A percentile compares a stretch with the other conserved stretches of the same genome.
phyloP scores from a whole-genome alignment of 2,888 invertebrate species.

The Nasonia oneida region DNA sequence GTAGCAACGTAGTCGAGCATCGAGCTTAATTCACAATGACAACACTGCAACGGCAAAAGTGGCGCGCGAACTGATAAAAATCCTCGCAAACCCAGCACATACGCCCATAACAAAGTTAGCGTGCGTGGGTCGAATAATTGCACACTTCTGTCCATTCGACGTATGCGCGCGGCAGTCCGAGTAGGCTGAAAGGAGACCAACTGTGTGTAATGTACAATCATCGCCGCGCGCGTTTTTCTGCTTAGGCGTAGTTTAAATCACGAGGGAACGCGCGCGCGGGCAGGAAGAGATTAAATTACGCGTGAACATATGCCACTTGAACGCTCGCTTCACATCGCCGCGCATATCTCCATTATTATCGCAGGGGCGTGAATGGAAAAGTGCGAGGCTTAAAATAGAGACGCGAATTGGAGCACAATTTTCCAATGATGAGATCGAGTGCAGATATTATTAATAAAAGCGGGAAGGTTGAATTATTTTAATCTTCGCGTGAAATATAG shows the following conservation, averaged over 20 bases:
- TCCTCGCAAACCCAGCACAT: neutral
- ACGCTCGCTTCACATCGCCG: conserved; percentile 43
- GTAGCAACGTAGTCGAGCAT: no score
- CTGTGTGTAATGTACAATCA: conserved; percentile 33
- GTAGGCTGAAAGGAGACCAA: conserved; percentile 26
- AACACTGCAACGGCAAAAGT: neutral
- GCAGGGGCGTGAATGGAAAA: neutral
- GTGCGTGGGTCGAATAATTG: conserved; percentile 2
- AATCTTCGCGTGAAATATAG: conserved; percentile 43
- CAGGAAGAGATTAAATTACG: conserved; percentile 65
- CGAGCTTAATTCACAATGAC: neutral
- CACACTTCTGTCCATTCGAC: neutral
- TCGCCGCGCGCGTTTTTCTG: conserved; percentile 50
- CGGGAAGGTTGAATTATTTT: neutral
- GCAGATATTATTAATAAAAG: neutral
- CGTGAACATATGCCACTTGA: conserved; percentile 65
- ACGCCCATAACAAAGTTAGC: neutral
- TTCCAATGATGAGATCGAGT: no score
- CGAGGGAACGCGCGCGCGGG: conserved; percentile 22
- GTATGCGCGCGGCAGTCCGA: neutral
- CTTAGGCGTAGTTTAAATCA: conserved; percentile 55
- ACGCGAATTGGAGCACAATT: neutral
- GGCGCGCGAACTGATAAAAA: neutral
- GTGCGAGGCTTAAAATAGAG: conserved; percentile 9
- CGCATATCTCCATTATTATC: neutral